Percentiles rank a stretch among this genome's conserved stretches.
Conservation (phyloP, 1,140 invertebrate species). For the Calosoma granatense region DNA sequence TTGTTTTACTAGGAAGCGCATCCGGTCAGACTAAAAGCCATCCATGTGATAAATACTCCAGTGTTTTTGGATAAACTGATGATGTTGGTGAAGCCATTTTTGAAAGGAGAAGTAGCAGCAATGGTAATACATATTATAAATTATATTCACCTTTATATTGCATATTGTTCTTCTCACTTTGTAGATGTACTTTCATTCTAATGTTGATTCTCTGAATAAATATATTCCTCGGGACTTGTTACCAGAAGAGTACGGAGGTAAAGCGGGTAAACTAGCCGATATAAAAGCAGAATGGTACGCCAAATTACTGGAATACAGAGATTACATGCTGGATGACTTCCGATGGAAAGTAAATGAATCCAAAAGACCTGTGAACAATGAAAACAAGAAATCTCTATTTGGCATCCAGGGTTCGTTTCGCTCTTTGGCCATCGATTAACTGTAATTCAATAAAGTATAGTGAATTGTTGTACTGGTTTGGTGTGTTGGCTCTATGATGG, state of each 20-base stretch:
- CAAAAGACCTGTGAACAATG: slow-evolving; percentile 22
- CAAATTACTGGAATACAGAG: slow-evolving; percentile 26
- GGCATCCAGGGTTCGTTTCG: slow-evolving; percentile 41
- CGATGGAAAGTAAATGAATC: slow-evolving; percentile 29
- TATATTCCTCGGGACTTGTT: slow-evolving; percentile 49
- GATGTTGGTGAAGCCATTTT: slow-evolving; percentile 49
- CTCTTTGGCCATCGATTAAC: slow-evolving; percentile 38
- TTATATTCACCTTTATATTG: not conserved
- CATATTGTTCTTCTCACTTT: too few species aligned
- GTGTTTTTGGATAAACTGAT: slow-evolving; percentile 51
- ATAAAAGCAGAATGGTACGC: slow-evolving; percentile 44
- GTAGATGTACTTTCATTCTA: slow-evolving; percentile 52
- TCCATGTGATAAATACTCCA: slow-evolving; percentile 59
- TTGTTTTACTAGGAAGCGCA: slow-evolving; percentile 55
- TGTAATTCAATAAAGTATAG: too few species aligned
- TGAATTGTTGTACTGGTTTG: not conserved
- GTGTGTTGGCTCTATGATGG: too few species aligned
- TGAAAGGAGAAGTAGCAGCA: slow-evolving; percentile 51
- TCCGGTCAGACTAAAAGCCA: slow-evolving; percentile 59
- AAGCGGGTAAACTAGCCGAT: slow-evolving; percentile 41
- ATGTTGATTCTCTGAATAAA: slow-evolving; percentile 46
- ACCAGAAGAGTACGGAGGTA: slow-evolving; percentile 54
- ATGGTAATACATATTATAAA: slow-evolving; percentile 32
- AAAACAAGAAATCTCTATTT: slow-evolving; percentile 21
- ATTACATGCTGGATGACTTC: slow-evolving; percentile 24